Evolutionary conservation across 1,140 invertebrate species (phyloP).

Genomic region (Druon quercuslanigerum): DNA sequence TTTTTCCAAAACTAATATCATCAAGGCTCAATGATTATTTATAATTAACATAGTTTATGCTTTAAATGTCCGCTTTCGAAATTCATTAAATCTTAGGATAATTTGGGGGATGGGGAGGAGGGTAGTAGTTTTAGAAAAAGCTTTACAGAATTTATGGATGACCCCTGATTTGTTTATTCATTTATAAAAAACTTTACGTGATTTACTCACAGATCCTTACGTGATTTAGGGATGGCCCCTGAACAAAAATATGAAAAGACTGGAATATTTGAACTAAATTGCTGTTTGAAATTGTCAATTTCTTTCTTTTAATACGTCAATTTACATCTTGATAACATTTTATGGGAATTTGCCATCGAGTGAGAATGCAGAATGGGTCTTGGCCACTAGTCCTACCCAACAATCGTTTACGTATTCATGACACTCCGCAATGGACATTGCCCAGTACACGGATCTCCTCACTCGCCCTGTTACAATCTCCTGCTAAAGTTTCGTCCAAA

Average conservation of each 20-base stretch:
- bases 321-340: slow-evolving; percentile 7
- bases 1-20: too few relatives aligned
- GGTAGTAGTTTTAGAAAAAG: too few relatives aligned
- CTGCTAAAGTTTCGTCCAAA: slow-evolving; percentile 10
- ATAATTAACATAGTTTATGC: too few relatives aligned
- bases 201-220: too few relatives aligned
- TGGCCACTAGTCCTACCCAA: slow-evolving; percentile 22
- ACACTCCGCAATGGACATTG: slow-evolving; percentile 22
- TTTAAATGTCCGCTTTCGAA: too few relatives aligned
- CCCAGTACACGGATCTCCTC: slow-evolving; percentile 10
- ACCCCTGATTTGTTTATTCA: too few relatives aligned
- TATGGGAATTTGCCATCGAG: slow-evolving; percentile 8
- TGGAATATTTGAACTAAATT: not conserved
- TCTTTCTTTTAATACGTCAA: not conserved
- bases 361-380: not conserved
- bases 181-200: too few relatives aligned
- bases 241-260: not conserved
- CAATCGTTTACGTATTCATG: slow-evolving; percentile 29
- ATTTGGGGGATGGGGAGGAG: too few relatives aligned
- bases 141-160: too few relatives aligned
- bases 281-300: not conserved
- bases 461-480: slow-evolving; percentile 11
- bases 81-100: too few relatives aligned
- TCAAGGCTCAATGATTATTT: too few relatives aligned
- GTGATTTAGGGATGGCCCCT: too few relatives aligned